phyloP scores from a whole-genome alignment of 2,797 vertebrate species.

The Sphaeramia orbicularis region DNA sequence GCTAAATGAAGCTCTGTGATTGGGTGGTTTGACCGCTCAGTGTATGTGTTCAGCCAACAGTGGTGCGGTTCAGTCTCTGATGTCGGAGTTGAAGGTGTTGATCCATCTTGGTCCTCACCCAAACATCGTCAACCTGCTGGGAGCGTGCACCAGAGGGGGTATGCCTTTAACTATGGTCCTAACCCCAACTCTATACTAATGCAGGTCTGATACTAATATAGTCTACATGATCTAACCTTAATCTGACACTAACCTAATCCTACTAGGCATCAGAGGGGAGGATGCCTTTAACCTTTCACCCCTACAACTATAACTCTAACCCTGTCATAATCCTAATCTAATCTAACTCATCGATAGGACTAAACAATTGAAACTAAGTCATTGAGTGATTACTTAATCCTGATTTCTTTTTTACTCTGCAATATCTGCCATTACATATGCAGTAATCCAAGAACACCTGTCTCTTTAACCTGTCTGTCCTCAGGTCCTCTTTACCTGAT shows the following conservation, averaged over 20 bases:
- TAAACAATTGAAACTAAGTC: too few species aligned
- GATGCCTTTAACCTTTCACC: too few species aligned
- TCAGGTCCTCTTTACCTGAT: slow-evolving; percentile 93
- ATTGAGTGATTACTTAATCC: neutral
- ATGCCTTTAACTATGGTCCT: neutral
- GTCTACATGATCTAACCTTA: too few species aligned
- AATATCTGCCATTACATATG: too few species aligned
- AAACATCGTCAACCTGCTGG: slow-evolving; percentile 73
- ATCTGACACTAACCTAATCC: neutral
- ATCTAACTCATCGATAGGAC: too few species aligned
- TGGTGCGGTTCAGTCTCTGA: slow-evolving; percentile 45
- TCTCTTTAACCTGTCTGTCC: slow-evolving; percentile 21
- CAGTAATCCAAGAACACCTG: neutral
- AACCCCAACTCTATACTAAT: neutral
- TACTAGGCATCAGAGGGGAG: neutral
- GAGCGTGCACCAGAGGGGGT: slow-evolving; percentile 69
- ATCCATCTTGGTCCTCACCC: slow-evolving; percentile 71
- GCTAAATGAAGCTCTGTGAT: too few species aligned
- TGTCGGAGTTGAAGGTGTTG: slow-evolving; percentile 74
- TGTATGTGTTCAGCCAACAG: slow-evolving; percentile 44
- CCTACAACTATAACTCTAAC: neutral
- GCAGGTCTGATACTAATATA: too few species aligned
- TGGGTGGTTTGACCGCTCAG: too few species aligned
- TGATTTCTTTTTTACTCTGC: neutral
- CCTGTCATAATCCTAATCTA: neutral